A percentile compares a stretch with the other conserved stretches of the same genome.
Evolutionary conservation across 2,113 vertebrate genomes (phyloP).

Genomic region (Laterallus jamaicensis): DNA sequence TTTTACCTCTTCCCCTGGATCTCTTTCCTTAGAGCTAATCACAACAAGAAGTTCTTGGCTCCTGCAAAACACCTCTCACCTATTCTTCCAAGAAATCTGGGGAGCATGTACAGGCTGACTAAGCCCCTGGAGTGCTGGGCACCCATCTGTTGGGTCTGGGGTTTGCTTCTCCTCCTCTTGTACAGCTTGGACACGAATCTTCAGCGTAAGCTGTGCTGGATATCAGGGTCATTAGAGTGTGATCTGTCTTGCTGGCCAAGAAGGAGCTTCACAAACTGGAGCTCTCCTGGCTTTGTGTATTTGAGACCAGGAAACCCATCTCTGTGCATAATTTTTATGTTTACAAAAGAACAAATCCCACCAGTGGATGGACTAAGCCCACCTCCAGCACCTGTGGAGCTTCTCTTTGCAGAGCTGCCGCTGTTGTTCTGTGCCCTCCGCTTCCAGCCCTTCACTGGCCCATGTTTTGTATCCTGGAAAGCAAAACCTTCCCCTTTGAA

Average conservation of each 20-base stretch:
- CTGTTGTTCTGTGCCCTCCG: fast-evolving
- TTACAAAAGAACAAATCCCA: not conserved
- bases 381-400: not conserved
- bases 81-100: not conserved
- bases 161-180: not conserved
- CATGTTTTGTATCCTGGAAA: not conserved
- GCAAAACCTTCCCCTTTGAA: not conserved
- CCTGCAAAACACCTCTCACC: not conserved
- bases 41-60: not conserved
- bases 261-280: not conserved
- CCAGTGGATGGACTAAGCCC: not conserved
- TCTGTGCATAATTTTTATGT: not conserved
- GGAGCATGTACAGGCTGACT: not conserved
- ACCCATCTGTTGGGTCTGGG: not conserved
- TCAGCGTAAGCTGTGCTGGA: not conserved
- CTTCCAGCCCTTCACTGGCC: not conserved
- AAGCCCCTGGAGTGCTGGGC: not conserved
- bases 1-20: not conserved
- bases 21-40: not conserved
- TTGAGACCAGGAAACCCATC: not conserved
- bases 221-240: not conserved
- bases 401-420: not conserved
- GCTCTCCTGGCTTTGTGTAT: not conserved
- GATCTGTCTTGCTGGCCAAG: fast-evolving
- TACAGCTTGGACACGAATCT: not conserved